Evolutionary conservation across 1,140 invertebrate genomes (phyloP).

Genomic region (Proales similis): DNA sequence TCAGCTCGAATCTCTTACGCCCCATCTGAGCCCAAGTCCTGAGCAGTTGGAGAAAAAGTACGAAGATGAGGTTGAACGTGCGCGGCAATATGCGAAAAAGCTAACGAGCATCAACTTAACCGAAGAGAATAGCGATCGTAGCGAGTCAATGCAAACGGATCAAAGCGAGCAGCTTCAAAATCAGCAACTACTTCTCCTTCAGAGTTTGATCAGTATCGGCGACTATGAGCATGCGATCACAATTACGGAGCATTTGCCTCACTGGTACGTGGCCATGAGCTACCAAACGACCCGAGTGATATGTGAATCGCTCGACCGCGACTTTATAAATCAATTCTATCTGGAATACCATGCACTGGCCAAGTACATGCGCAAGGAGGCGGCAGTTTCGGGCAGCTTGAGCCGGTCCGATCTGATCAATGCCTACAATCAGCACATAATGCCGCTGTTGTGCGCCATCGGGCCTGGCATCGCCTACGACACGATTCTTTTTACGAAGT

Average conservation of each 20-base stretch:
- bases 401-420: background rate
- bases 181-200: conserved; percentile 85
- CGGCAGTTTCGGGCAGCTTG: background rate
- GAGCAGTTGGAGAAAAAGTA: conserved; percentile 69
- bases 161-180: conserved; percentile 55
- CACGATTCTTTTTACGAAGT: conserved; percentile 36
- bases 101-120: conserved; percentile 20
- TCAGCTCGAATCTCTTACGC: conserved; percentile 75
- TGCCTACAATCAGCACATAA: background rate
- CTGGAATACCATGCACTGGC: conserved; percentile 58
- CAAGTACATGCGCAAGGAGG: conserved; percentile 24
- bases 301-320: conserved; percentile 71
- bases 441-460: conserved; percentile 9
- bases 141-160: conserved; percentile 3
- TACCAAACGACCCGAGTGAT: conserved; percentile 70
- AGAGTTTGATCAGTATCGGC: conserved; percentile 76
- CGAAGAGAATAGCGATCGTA: conserved; percentile 3
- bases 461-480: conserved; percentile 26
- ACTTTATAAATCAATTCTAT: conserved; percentile 79
- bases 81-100: conserved; percentile 70
- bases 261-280: conserved; percentile 65
- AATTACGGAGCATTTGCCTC: conserved; percentile 72
- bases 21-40: conserved; percentile 81
- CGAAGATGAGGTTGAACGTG: conserved; percentile 72
- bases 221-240: conserved; percentile 76